These are phyloP conservation scores for Hipparchia sbordonii DNA, from an alignment of 2,888 invertebrate genomes.

Conservation along the genomic window DNA sequence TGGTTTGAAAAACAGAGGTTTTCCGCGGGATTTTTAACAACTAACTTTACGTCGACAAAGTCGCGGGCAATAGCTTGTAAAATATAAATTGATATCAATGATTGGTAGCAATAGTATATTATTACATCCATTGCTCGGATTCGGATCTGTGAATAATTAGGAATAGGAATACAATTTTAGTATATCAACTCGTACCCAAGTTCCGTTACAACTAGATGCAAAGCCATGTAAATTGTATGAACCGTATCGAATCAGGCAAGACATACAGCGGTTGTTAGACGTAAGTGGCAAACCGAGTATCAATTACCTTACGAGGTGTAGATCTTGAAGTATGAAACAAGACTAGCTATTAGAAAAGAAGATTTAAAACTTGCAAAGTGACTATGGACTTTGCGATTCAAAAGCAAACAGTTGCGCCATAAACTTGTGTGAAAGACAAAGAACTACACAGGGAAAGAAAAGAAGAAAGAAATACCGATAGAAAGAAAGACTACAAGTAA, in stretches of 20 bases:
- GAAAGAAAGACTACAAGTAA: too few species aligned
- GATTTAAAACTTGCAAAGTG: neutral
- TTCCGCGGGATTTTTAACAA: too few species aligned
- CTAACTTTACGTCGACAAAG: too few species aligned
- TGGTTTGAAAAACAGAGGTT: too few species aligned
- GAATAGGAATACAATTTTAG: neutral
- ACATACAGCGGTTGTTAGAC: slow-evolving; percentile 23
- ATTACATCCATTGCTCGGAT: neutral
- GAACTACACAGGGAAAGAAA: too few species aligned
- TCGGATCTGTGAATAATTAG: neutral
- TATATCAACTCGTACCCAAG: neutral
- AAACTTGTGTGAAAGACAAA: too few species aligned
- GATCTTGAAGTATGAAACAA: slow-evolving; percentile 3
- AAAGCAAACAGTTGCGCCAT: too few species aligned
- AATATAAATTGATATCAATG: neutral
- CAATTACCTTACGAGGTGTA: slow-evolving; percentile 22
- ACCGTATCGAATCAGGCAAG: slow-evolving; percentile 25
- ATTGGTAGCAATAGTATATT: neutral
- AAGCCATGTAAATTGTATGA: slow-evolving; percentile 28
- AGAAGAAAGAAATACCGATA: too few species aligned
- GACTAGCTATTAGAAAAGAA: neutral
- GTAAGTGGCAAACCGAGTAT: slow-evolving; percentile 29
- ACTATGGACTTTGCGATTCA: too few species aligned
- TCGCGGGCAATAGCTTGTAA: neutral
- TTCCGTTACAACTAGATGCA: slow-evolving; percentile 24